Conservation (phyloP, 2,113 vertebrate species). For the Hepsetus odoe region DNA sequence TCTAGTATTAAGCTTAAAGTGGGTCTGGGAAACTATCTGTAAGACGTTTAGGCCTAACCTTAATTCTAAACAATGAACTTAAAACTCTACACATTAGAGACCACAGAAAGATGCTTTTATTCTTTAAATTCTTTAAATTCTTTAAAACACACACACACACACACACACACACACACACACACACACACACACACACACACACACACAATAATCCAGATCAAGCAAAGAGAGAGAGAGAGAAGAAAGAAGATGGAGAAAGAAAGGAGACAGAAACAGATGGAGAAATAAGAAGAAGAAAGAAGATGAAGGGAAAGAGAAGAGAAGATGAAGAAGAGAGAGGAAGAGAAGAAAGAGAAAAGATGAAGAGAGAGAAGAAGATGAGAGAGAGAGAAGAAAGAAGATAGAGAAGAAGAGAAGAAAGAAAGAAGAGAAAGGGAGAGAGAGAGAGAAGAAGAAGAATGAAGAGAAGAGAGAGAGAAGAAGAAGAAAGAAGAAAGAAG, state of each 20-base stretch:
- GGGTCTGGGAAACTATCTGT: no score
- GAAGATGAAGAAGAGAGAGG: background rate
- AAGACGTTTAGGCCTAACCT: no score
- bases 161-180: constrained; percentile 32
- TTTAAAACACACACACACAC: background rate
- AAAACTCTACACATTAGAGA: no score
- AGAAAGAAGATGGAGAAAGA: no score
- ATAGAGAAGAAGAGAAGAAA: background rate
- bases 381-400: background rate
- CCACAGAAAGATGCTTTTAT: no score
- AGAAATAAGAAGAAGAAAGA: background rate
- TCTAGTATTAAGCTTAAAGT: no score
- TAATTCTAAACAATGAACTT: no score
- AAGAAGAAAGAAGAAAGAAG: no score
- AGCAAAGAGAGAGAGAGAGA: background rate
- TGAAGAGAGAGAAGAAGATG: background rate
- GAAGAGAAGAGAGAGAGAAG: background rate
- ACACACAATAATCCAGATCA: constrained; percentile 13
- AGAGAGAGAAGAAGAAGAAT: constrained; percentile 4
- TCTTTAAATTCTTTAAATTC: no score
- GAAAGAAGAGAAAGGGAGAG: background rate
- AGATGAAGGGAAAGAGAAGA: background rate
- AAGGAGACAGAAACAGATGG: background rate
- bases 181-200: constrained; percentile 39
- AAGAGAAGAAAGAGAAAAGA: background rate